These are phyloP conservation scores for Darwinula stevensoni DNA, from an alignment of 2,888 invertebrate species.

Conservation along the genomic window DNA sequence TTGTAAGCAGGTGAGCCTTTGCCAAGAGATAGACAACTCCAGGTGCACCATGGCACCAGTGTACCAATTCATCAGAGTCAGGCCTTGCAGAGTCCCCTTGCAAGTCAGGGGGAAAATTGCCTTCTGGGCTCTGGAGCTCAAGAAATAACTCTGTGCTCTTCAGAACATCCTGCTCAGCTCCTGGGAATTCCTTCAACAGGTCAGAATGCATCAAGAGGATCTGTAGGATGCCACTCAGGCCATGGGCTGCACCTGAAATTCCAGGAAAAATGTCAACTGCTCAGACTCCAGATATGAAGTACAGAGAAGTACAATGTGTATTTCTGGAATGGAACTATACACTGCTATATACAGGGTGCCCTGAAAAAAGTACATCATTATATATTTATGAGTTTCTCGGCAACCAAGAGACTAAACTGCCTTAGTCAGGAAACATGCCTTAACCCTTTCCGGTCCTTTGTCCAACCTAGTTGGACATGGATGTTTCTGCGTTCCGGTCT, in stretches of 20 bases:
- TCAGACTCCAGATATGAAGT: no score
- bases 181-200: constrained; percentile 23
- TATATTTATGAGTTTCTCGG: no score
- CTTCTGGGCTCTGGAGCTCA: constrained; percentile 31
- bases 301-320: no score
- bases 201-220: constrained; percentile 27
- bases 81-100: constrained; percentile 20
- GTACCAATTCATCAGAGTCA: constrained; percentile 34
- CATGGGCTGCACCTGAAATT: constrained; percentile 24
- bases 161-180: constrained; percentile 27
- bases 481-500: no score
- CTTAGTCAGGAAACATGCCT: no score
- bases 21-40: constrained; percentile 47
- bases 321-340: no score
- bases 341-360: no score
- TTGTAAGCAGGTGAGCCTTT: constrained; percentile 40
- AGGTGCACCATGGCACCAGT: constrained; percentile 75
- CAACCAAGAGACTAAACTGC: no score
- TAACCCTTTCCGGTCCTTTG: no score
- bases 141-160: constrained; percentile 32
- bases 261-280: constrained; percentile 11
- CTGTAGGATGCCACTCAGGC: constrained; percentile 31
- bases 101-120: constrained; percentile 47
- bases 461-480: no score
- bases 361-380: no score